These are phyloP conservation scores for Prunella himalayana DNA, from an alignment of 2,113 vertebrate species.

Conservation along the genomic window DNA sequence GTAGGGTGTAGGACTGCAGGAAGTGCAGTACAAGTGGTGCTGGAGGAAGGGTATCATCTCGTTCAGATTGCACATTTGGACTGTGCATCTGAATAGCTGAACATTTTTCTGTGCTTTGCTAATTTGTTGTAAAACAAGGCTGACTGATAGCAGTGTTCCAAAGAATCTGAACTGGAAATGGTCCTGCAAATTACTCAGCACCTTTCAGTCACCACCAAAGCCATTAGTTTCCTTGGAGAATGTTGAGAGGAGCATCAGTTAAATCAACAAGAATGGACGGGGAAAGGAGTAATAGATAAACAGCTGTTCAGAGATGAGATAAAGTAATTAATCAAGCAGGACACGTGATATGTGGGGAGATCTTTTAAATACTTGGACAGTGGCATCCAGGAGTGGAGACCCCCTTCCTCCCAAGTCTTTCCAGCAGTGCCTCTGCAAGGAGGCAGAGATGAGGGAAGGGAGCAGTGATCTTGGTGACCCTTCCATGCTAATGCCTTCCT, in stretches of 20 bases:
- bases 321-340: background rate
- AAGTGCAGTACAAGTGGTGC: background rate
- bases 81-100: background rate
- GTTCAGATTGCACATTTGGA: background rate
- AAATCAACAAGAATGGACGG: background rate
- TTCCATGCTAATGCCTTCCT: background rate
- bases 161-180: background rate
- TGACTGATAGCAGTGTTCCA: background rate
- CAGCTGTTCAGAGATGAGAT: background rate
- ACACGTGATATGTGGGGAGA: background rate
- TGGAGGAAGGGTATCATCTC: background rate
- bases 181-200: background rate
- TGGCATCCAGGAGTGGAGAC: background rate
- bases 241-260: background rate
- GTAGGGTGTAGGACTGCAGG: background rate
- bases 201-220: slow-evolving; percentile 2
- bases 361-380: background rate
- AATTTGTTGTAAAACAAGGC: slow-evolving; percentile 1
- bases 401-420: fast-evolving
- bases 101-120: background rate
- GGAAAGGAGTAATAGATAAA: background rate
- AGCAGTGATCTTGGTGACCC: background rate
- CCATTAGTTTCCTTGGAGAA: slow-evolving; percentile 1
- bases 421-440: background rate
- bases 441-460: background rate